A percentile compares a stretch with the other conserved stretches of the same genome.
phyloP scores from a whole-genome alignment of 2,797 vertebrate genomes.

The Sebastes glaucus region DNA sequence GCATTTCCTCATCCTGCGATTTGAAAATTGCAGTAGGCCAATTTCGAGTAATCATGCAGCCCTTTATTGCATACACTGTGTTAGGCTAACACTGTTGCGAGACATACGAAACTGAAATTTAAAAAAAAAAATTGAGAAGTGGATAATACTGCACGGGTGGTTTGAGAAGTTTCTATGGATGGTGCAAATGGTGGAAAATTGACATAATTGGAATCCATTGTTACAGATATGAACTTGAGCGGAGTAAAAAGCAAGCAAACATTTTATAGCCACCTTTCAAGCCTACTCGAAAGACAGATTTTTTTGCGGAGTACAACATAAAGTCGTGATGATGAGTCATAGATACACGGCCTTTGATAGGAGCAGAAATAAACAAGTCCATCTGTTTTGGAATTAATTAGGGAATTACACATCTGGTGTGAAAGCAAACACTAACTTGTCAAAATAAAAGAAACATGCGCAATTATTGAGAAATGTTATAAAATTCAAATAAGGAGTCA shows the following conservation, averaged over 20 bases:
- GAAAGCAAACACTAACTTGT: not conserved
- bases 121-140: not conserved
- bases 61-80: not conserved
- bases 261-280: not conserved
- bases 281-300: not conserved
- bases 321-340: not conserved
- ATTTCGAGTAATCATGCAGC: too few relatives aligned
- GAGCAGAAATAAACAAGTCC: not conserved
- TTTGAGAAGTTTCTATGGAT: not conserved
- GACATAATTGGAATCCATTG: not conserved
- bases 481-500: not conserved
- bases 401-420: not conserved
- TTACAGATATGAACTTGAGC: not conserved
- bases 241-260: not conserved
- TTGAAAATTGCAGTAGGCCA: too few relatives aligned
- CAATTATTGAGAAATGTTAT: not conserved
- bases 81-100: not conserved
- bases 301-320: not conserved
- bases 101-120: not conserved
- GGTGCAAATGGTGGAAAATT: not conserved
- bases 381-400: not conserved
- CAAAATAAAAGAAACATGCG: not conserved
- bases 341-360: not conserved
- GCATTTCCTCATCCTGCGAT: too few relatives aligned
- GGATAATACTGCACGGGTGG: not conserved